phyloP scores from a whole-genome alignment of 2,113 vertebrate species.

The Felis catus region DNA sequence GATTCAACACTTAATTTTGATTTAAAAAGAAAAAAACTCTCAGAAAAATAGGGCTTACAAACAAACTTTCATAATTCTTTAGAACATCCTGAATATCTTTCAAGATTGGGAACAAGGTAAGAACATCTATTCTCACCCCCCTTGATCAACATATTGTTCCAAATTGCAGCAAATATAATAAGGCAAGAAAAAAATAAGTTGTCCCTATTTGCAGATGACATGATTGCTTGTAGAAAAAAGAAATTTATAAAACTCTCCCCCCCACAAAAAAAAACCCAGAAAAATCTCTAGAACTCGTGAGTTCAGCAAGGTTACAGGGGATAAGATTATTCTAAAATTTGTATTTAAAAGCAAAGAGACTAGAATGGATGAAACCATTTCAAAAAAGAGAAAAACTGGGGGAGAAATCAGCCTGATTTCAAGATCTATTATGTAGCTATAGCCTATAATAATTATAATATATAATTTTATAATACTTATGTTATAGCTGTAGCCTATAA shows the following conservation, averaged over 20 bases:
- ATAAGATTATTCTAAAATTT: neutral
- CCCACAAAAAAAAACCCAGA: neutral
- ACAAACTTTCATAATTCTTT: neutral
- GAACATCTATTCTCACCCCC: neutral
- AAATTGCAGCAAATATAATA: neutral
- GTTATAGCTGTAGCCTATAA: too few relatives aligned
- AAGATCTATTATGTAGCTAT: neutral
- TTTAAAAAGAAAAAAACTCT: neutral
- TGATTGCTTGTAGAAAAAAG: neutral
- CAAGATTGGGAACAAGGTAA: neutral
- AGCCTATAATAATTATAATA: neutral
- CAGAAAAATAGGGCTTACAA: neutral
- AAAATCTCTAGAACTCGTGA: neutral
- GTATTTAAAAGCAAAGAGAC: neutral
- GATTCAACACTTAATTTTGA: neutral
- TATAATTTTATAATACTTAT: neutral
- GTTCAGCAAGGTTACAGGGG: neutral
- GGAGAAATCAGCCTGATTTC: neutral
- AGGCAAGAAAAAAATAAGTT: neutral
- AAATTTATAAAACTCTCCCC: neutral
- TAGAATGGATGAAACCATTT: neutral
- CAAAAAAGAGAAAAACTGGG: neutral
- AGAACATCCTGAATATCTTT: neutral
- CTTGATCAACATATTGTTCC: neutral
- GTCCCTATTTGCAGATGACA: neutral